Conservation (phyloP, 2,888 invertebrate genomes). For the Cryptocheilus praepositus region DNA sequence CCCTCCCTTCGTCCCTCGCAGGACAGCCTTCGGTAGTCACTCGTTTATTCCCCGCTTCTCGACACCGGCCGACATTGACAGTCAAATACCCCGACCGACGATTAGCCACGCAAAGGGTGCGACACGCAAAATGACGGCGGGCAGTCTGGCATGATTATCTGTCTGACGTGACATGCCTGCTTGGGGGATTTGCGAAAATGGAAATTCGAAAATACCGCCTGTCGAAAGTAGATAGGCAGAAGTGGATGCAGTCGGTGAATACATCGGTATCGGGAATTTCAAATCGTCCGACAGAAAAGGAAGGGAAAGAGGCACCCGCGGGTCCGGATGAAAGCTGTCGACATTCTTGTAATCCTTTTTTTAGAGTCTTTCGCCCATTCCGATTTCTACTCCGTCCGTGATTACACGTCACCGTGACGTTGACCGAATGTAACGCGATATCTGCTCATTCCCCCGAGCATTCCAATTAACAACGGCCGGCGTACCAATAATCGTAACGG, state of each 20-base stretch:
- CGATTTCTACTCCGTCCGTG: constrained; percentile 2
- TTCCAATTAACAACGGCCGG: too few relatives aligned
- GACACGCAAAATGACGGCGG: constrained; percentile 10
- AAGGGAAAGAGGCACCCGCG: background rate
- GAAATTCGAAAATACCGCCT: constrained; percentile 32
- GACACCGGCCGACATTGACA: background rate
- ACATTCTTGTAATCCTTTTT: constrained; percentile 5
- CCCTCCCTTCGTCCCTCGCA: background rate
- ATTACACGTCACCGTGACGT: background rate
- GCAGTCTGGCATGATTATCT: constrained; percentile 29
- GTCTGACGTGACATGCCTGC: constrained; percentile 29
- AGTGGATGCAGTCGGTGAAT: constrained; percentile 24
- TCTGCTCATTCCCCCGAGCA: too few relatives aligned
- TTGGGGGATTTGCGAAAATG: constrained; percentile 36
- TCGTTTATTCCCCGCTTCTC: background rate
- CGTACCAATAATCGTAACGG: too few relatives aligned
- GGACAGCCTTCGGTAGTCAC: too few relatives aligned
- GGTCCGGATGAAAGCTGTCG: constrained; percentile 5
- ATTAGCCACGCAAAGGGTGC: background rate
- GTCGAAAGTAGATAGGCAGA: constrained; percentile 34
- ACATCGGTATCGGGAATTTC: constrained; percentile 20
- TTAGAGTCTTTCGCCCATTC: constrained; percentile 3
- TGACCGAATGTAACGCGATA: background rate
- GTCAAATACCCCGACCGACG: background rate
- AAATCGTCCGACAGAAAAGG: constrained; percentile 15